Conservation (phyloP, 2,797 vertebrate genomes). For the Pipistrellus kuhlii region DNA sequence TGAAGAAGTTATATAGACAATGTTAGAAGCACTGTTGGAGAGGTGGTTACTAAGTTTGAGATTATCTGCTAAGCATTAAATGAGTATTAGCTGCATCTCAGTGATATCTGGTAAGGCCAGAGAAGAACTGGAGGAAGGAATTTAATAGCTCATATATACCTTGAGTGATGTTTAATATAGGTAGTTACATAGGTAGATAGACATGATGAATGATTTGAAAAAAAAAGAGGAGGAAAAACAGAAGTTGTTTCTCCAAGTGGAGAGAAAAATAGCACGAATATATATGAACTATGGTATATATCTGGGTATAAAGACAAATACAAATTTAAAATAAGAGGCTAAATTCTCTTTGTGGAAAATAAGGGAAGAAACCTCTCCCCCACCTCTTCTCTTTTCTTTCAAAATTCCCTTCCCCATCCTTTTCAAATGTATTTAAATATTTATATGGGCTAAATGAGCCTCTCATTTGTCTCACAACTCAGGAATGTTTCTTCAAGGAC, state of each 20-base stretch:
- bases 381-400: not conserved
- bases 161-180: conserved; percentile 1
- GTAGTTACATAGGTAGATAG: not conserved
- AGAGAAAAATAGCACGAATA: conserved; percentile 23
- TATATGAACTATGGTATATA: not conserved
- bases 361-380: not conserved
- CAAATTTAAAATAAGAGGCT: conserved; percentile 18
- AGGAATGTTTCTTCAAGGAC: not conserved
- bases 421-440: conserved; percentile 31
- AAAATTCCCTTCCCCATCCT: conserved; percentile 2
- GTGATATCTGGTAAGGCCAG: conserved; percentile 6
- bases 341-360: conserved; percentile 20
- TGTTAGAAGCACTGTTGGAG: not conserved
- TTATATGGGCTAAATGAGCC: not conserved
- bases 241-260: conserved; percentile 1
- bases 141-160: not conserved
- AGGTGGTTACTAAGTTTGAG: not conserved
- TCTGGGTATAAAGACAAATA: not conserved
- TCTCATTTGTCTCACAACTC: not conserved
- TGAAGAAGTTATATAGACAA: not conserved
- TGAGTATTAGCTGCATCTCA: not conserved
- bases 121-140: not conserved
- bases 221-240: not conserved
- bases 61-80: conserved; percentile 3
- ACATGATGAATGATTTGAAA: not conserved